A percentile compares a stretch with the other conserved stretches of the same genome.
phyloP scores from a whole-genome alignment of 2,888 invertebrate species.

The Tanypteryx hageni region DNA sequence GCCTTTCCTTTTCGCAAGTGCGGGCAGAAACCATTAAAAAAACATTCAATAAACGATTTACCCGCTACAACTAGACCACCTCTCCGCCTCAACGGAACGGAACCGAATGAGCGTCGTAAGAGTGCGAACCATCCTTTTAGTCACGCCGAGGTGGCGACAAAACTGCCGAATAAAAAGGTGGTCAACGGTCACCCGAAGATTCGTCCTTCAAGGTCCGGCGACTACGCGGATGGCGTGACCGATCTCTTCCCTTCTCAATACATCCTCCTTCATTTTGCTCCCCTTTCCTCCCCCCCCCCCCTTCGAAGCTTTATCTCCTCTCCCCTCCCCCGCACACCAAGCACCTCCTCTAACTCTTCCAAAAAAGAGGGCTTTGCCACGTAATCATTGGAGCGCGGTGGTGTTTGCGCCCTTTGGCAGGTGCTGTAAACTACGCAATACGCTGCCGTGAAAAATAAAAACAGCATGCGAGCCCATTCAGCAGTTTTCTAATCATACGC shows the following conservation, averaged over 20 bases:
- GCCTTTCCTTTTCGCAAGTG: no score
- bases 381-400: not conserved
- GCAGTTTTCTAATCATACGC: no score
- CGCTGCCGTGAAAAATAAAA: not conserved
- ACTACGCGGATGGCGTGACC: slow-evolving; percentile 30
- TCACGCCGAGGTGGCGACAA: slow-evolving; percentile 18
- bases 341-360: not conserved
- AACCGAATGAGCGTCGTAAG: no score
- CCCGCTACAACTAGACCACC: no score
- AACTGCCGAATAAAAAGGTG: not conserved
- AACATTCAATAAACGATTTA: no score
- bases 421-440: not conserved
- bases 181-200: slow-evolving; percentile 45
- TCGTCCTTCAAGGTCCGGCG: slow-evolving; percentile 51
- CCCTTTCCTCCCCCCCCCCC: not conserved
- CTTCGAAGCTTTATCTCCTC: not conserved
- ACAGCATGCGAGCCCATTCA: no score
- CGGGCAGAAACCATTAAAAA: no score
- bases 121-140: not conserved
- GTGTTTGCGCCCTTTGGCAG: not conserved
- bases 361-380: not conserved
- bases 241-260: not conserved
- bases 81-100: no score
- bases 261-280: not conserved
- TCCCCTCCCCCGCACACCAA: not conserved